These are phyloP conservation scores for Antigone vipio DNA, from an alignment of 2,113 vertebrate genomes.

Conservation along the genomic window DNA sequence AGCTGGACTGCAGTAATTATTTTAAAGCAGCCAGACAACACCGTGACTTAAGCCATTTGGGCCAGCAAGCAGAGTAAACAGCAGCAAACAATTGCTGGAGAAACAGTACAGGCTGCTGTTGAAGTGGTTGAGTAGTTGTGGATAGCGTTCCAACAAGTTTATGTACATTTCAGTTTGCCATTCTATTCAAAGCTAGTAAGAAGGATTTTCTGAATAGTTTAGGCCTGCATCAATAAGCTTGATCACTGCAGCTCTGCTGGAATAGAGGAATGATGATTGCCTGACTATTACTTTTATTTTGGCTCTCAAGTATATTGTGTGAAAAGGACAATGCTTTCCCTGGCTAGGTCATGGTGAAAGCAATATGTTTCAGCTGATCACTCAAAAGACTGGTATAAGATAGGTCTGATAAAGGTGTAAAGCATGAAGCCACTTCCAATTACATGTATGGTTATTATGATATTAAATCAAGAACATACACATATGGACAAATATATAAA, in stretches of 20 bases:
- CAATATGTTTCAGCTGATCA: not conserved
- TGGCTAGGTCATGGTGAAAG: not conserved
- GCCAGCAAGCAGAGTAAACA: not conserved
- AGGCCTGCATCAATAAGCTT: not conserved
- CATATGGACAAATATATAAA: accelerated
- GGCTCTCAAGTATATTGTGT: not conserved
- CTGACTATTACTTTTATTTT: not conserved
- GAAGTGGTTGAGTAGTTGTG: not conserved
- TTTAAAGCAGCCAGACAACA: not conserved
- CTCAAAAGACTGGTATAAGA: not conserved
- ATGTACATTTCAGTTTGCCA: not conserved
- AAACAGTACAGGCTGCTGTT: not conserved
- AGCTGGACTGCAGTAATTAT: not conserved
- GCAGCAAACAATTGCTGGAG: not conserved
- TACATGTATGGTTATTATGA: not conserved
- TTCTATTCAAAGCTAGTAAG: not conserved
- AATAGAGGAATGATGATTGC: not conserved
- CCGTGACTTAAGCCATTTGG: not conserved
- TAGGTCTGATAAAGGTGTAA: not conserved
- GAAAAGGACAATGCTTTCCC: not conserved
- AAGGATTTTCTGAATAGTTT: not conserved
- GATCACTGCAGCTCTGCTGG: not conserved
- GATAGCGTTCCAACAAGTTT: not conserved
- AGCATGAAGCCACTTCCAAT: not conserved
- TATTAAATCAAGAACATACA: not conserved